phyloP scores from a whole-genome alignment of 2,113 vertebrate species.

The Nicator chloris region DNA sequence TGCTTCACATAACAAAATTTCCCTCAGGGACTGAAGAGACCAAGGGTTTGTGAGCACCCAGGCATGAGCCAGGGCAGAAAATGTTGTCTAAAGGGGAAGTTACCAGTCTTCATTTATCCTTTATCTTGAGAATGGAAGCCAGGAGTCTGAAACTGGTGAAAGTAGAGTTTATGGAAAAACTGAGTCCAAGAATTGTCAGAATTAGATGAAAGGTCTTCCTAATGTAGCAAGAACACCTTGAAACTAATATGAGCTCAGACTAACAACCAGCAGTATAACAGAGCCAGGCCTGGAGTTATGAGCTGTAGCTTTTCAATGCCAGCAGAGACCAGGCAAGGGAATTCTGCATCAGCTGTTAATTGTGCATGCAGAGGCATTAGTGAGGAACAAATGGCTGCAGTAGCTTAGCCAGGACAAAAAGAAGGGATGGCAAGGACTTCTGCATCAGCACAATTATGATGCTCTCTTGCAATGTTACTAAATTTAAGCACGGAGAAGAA shows the following conservation, averaged over 20 bases:
- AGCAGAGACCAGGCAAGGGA: neutral
- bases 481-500: neutral
- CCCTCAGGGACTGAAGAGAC: neutral
- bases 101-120: neutral
- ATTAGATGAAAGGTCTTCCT: neutral
- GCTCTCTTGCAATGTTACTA: neutral
- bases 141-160: neutral
- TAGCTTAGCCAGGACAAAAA: conserved; percentile 5
- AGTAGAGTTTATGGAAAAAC: neutral
- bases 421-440: neutral
- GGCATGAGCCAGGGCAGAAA: neutral
- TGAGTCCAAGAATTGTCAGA: neutral
- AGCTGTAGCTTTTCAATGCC: neutral
- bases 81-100: neutral
- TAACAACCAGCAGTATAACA: neutral
- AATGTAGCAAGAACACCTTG: neutral
- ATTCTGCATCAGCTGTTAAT: conserved; percentile 21
- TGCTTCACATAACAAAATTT: neutral
- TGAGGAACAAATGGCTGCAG: neutral
- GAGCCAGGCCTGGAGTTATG: neutral
- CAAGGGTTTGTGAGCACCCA: neutral
- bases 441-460: neutral
- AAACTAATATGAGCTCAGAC: neutral
- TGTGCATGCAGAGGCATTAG: neutral
- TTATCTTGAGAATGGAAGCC: neutral